Evolutionary conservation across 2,797 vertebrate species (phyloP).

Genomic region (Loris lydekkerianus): DNA sequence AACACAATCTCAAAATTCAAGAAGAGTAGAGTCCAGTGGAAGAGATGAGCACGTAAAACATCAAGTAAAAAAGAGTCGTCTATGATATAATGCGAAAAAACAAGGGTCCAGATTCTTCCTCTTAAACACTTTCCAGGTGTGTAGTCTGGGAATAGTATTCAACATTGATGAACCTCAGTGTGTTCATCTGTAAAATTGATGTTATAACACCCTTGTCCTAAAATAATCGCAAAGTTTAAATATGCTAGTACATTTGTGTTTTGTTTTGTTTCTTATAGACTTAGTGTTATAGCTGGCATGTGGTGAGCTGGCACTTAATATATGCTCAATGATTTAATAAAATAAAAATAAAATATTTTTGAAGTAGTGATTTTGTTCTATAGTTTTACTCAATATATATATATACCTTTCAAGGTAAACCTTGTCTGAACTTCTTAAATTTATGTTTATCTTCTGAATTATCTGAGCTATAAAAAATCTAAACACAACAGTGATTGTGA

Average conservation of each 20-base stretch:
- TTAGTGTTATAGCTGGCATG: background rate
- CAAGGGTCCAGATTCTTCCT: background rate
- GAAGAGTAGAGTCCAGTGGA: background rate
- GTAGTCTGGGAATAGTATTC: background rate
- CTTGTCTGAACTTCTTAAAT: constrained; percentile 73
- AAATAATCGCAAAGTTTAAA: constrained; percentile 31
- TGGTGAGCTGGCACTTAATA: background rate
- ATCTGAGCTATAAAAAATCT: constrained; percentile 73
- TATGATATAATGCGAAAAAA: constrained; percentile 7
- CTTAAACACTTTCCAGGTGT: background rate
- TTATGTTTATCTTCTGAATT: constrained; percentile 78
- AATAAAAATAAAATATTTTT: constrained; percentile 37
- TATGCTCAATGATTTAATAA: background rate
- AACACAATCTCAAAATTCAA: background rate
- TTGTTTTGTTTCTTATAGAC: background rate
- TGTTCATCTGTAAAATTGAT: background rate
- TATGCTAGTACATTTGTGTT: background rate
- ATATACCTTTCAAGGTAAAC: constrained; percentile 41
- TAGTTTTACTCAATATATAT: background rate
- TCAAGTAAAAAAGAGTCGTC: background rate
- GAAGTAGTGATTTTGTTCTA: constrained; percentile 55
- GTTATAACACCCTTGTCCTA: background rate
- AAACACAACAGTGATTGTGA: constrained; percentile 74
- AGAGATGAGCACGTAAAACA: background rate
- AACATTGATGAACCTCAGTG: background rate